Evolutionary conservation across 2,797 vertebrate species (phyloP).

Genomic region (Columba guinea): DNA sequence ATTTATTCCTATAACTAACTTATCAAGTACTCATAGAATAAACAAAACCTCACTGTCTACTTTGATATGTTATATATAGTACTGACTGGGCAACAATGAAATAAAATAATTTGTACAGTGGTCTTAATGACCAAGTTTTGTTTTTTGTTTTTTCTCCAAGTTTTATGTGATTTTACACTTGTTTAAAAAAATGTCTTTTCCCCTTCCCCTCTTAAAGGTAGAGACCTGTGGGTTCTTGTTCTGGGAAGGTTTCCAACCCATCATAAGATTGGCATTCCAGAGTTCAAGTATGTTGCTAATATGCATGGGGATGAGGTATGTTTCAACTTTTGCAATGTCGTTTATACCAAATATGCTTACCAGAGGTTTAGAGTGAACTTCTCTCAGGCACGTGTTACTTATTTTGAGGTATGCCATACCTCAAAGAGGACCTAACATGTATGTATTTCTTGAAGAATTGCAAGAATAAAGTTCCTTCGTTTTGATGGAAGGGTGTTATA

Average conservation of each 20-base stretch:
- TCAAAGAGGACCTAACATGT: neutral
- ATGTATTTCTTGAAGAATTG: neutral
- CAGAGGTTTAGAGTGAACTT: neutral
- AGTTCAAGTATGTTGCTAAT: constrained; percentile 98
- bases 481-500: neutral
- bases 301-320: constrained; percentile 98
- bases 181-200: constrained; percentile 61
- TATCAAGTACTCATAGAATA: neutral
- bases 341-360: constrained; percentile 26
- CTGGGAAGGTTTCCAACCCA: constrained; percentile 85
- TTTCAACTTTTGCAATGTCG: constrained; percentile 52
- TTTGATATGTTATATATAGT: neutral
- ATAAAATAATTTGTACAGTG: neutral
- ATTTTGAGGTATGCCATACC: neutral
- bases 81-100: neutral
- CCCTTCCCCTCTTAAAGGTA: constrained; percentile 82
- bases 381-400: neutral
- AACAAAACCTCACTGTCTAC: neutral
- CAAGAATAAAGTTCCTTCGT: neutral
- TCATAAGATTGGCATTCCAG: constrained; percentile 91
- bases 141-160: neutral
- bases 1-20: neutral
- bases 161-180: constrained; percentile 35
- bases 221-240: constrained; percentile 93
- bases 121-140: neutral